phyloP scores from a whole-genome alignment of 2,113 vertebrate genomes.

The Eubucco bourcierii region DNA sequence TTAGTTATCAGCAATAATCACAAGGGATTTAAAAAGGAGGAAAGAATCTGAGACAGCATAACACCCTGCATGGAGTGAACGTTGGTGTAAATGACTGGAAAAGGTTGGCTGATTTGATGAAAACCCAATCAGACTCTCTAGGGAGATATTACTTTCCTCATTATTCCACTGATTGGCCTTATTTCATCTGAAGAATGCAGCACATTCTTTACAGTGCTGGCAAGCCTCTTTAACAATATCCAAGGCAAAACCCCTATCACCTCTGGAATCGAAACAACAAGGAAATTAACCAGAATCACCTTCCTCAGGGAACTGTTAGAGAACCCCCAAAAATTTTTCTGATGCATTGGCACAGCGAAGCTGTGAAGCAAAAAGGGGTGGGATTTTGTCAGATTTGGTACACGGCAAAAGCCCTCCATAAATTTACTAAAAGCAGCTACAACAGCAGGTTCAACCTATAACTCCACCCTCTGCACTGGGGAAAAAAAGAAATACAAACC shows the following conservation, averaged over 20 bases:
- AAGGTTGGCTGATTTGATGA: slow-evolving; percentile 89
- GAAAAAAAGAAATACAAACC: slow-evolving; percentile 30
- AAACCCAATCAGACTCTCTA: slow-evolving; percentile 86
- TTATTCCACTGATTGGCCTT: slow-evolving; percentile 93
- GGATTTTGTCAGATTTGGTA: not conserved
- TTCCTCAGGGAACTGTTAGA: slow-evolving; percentile 53
- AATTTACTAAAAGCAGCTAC: slow-evolving; percentile 59
- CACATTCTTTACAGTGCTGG: slow-evolving; percentile 78
- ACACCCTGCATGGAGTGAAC: slow-evolving; percentile 69
- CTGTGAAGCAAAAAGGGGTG: not conserved
- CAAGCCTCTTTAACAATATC: slow-evolving; percentile 80
- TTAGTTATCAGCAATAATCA: slow-evolving; percentile 70
- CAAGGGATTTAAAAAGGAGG: slow-evolving; percentile 71
- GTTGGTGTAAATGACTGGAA: slow-evolving; percentile 82
- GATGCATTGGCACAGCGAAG: not conserved
- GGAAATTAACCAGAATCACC: slow-evolving; percentile 73
- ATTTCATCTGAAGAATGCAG: slow-evolving; percentile 87
- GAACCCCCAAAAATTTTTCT: slow-evolving; percentile 38
- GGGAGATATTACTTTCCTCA: slow-evolving; percentile 93
- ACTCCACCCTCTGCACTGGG: slow-evolving; percentile 11
- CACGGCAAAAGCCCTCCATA: not conserved
- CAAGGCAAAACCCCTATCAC: slow-evolving; percentile 73
- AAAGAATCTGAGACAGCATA: slow-evolving; percentile 66
- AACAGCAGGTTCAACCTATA: slow-evolving; percentile 20
- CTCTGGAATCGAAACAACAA: slow-evolving; percentile 79